These are phyloP conservation scores for Tiliqua scincoides DNA, from an alignment of 2,113 vertebrate species.

Conservation along the genomic window DNA sequence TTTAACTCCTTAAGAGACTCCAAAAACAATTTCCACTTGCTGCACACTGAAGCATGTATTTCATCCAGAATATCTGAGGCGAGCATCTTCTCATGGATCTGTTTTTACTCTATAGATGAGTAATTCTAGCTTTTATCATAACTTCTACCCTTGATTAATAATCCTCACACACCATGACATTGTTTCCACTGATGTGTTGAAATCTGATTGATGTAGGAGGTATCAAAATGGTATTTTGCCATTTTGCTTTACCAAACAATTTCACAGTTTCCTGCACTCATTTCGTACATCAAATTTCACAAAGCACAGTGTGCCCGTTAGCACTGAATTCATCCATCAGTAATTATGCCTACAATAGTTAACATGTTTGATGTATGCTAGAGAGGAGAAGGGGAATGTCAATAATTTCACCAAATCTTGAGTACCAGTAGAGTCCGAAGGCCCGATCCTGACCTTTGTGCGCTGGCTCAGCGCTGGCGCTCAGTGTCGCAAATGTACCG, in stretches of 20 bases:
- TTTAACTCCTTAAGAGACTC: background rate
- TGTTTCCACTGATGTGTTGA: background rate
- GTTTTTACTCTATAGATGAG: conserved; percentile 4
- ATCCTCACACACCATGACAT: background rate
- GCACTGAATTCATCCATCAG: background rate
- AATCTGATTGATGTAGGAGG: conserved; percentile 4
- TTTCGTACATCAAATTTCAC: background rate
- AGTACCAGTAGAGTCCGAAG: background rate
- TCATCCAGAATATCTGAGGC: background rate
- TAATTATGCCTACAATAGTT: background rate
- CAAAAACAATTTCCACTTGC: background rate
- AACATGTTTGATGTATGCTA: background rate
- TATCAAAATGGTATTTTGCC: background rate
- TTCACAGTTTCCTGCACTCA: background rate
- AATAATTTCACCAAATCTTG: background rate
- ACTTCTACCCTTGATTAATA: background rate
- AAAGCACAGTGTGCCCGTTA: background rate
- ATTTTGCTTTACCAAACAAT: background rate
- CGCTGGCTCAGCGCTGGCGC: too few species aligned
- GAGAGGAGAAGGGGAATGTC: too few species aligned
- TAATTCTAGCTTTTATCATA: background rate
- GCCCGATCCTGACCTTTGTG: too few species aligned
- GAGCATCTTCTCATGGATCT: background rate
- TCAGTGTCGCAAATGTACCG: too few species aligned
- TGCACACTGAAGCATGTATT: background rate